These are phyloP conservation scores for Pipistrellus nathusii DNA, from an alignment of 2,797 vertebrate genomes.

Conservation along the genomic window DNA sequence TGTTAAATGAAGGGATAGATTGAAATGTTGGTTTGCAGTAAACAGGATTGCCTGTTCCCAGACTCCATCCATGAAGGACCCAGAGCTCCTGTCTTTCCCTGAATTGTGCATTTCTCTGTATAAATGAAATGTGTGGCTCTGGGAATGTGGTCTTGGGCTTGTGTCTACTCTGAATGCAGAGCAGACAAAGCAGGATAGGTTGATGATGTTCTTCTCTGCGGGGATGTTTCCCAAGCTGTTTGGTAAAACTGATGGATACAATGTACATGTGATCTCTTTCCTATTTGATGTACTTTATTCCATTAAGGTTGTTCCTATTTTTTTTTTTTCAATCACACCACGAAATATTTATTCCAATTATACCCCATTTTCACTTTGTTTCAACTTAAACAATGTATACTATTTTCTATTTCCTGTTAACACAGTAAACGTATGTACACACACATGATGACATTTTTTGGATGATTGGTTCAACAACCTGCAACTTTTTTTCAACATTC, in stretches of 20 bases:
- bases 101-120: not conserved
- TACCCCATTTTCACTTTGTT: conserved; percentile 17
- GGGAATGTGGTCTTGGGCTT: not conserved
- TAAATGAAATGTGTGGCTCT: not conserved
- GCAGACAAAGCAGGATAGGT: not conserved
- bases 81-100: not conserved
- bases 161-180: not conserved
- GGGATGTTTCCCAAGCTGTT: not conserved
- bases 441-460: not conserved
- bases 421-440: not conserved
- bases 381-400: not conserved
- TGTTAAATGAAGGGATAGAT: not conserved
- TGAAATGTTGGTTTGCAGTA: not conserved
- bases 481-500: not conserved
- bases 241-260: not conserved
- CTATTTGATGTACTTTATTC: not conserved
- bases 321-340: not conserved
- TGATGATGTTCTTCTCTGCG: not conserved
- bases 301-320: not conserved
- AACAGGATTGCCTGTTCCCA: too few relatives aligned
- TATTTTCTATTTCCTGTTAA: not conserved
- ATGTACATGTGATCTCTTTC: not conserved
- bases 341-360: not conserved
- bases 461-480: not conserved
- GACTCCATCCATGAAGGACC: too few relatives aligned